Percentiles rank a stretch among this genome's conserved stretches.
Conservation (phyloP, 2,797 vertebrate species). For the Pteronotus mesoamericanus region DNA sequence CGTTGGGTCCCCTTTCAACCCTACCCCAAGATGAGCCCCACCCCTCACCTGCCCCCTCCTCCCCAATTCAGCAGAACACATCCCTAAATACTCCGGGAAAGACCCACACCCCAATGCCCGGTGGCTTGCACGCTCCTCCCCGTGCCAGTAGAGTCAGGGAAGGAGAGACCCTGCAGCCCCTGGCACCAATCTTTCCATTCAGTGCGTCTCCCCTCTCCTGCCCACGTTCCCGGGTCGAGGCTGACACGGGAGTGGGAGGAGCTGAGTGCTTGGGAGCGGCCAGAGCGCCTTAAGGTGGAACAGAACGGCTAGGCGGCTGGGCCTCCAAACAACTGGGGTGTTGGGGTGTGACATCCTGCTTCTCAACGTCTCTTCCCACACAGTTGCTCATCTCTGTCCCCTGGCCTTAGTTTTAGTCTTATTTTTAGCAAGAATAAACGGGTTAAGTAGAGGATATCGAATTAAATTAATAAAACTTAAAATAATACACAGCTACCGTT, state of each 20-base stretch:
- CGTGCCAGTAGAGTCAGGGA: fast-evolving
- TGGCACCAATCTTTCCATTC: constrained; percentile 38
- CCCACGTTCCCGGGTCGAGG: constrained; percentile 73
- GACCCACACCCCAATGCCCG: too few relatives aligned
- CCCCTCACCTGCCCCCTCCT: too few relatives aligned
- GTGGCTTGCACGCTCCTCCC: background rate
- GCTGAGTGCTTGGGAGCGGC: constrained; percentile 33
- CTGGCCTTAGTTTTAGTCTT: background rate
- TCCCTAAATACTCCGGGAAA: background rate
- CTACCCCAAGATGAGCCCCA: background rate
- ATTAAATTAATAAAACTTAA: background rate
- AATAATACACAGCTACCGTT: background rate
- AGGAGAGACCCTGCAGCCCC: background rate
- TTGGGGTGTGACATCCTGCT: background rate
- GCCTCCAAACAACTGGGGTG: background rate
- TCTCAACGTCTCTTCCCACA: background rate
- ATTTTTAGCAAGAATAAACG: background rate
- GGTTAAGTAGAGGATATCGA: background rate
- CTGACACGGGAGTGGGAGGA: constrained; percentile 80
- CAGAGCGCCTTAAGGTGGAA: constrained; percentile 79
- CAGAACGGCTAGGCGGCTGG: background rate
- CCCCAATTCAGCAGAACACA: background rate
- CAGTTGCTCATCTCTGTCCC: background rate
- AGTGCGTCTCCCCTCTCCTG: background rate
- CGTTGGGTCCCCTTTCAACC: background rate